Conservation (phyloP, 1,140 invertebrate species). For the Dolichoris vasculosae region DNA sequence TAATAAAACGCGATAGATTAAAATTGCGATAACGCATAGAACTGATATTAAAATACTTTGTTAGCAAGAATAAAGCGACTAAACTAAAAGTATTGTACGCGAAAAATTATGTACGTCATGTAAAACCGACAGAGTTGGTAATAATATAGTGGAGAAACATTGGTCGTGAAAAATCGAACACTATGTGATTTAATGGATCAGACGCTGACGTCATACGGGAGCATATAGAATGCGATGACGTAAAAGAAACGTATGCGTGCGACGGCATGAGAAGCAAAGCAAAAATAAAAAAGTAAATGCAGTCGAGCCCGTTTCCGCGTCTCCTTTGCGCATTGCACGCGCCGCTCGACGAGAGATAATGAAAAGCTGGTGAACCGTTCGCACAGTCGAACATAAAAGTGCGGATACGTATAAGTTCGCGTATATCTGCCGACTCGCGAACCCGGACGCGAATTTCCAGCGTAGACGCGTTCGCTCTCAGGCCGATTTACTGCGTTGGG, state of each 20-base stretch:
- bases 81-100: neutral
- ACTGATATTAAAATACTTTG: neutral
- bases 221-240: slow-evolving; percentile 13
- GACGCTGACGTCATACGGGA: slow-evolving; percentile 30
- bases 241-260: slow-evolving; percentile 29
- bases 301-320: slow-evolving; percentile 45
- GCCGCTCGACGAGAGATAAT: neutral
- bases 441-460: neutral
- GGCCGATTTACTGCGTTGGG: neutral
- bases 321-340: neutral
- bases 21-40: neutral
- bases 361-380: slow-evolving; percentile 13
- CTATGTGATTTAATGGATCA: slow-evolving; percentile 21
- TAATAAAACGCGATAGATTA: neutral
- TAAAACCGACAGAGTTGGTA: slow-evolving; percentile 1
- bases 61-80: neutral
- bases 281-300: slow-evolving; percentile 5
- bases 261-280: neutral
- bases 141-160: neutral
- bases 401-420: neutral
- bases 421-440: neutral
- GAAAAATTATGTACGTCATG: slow-evolving; percentile 7
- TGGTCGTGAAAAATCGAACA: slow-evolving; percentile 24
- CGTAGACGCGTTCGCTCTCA: neutral
- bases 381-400: neutral